A percentile compares a stretch with the other conserved stretches of the same genome.
These are phyloP conservation scores for Colinus virginianus DNA, from an alignment of 2,113 vertebrate species.

Conservation along the genomic window DNA sequence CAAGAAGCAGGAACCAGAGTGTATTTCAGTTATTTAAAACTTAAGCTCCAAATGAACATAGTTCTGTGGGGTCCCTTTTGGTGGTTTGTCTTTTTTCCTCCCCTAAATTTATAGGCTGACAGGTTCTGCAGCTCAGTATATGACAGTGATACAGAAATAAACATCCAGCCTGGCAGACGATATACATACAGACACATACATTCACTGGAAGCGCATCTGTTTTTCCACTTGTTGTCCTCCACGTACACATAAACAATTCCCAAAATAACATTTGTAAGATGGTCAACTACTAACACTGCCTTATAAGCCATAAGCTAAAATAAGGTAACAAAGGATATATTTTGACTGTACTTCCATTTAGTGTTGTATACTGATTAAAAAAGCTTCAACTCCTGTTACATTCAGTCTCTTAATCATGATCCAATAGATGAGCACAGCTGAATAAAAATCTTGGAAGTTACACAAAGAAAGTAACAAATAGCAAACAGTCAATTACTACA, in stretches of 20 bases:
- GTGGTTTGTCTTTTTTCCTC: neutral
- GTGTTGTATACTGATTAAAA: neutral
- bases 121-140: neutral
- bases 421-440: neutral
- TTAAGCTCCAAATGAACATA: neutral
- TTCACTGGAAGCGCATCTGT: neutral
- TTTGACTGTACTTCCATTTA: neutral
- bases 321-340: neutral
- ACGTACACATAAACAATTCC: neutral
- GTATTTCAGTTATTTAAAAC: neutral
- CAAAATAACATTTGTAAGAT: neutral
- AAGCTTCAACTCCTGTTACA: neutral
- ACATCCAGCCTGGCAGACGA: neutral
- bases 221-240: neutral
- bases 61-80: neutral
- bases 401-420: neutral
- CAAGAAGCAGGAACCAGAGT: neutral
- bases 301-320: neutral
- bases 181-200: neutral
- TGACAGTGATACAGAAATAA: neutral
- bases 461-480: neutral
- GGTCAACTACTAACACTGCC: neutral
- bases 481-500: neutral
- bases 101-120: neutral
- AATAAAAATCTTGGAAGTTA: neutral